Percentiles rank a stretch among this genome's conserved stretches.
These are phyloP conservation scores for Cyanoliseus patagonus DNA, from an alignment of 2,113 vertebrate species.

Conservation along the genomic window DNA sequence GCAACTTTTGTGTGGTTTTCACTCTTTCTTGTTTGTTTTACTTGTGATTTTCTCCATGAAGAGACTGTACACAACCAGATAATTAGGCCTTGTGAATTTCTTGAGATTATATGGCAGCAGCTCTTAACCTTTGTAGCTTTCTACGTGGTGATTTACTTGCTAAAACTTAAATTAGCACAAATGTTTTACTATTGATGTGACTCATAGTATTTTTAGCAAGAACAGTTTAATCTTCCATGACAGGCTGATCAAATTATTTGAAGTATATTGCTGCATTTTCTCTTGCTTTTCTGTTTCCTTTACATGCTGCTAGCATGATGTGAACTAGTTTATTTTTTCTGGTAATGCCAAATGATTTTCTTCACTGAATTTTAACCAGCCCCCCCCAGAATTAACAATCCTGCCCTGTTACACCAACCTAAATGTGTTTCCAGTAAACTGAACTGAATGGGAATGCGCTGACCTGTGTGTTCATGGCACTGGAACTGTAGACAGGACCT, in stretches of 20 bases:
- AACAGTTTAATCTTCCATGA: not conserved
- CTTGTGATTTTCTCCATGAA: not conserved
- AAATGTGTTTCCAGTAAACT: not conserved
- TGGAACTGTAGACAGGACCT: not conserved
- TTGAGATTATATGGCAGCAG: not conserved
- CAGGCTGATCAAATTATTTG: not conserved
- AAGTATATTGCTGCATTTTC: not conserved
- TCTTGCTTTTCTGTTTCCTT: not conserved
- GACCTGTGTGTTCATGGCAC: not conserved
- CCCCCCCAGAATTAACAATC: not conserved
- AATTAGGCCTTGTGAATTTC: conserved; percentile 1
- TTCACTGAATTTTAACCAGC: not conserved
- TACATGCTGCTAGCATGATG: not conserved
- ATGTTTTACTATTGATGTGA: not conserved
- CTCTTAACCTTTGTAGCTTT: not conserved
- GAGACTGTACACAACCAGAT: not conserved
- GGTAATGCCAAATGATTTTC: not conserved
- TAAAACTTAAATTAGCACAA: not conserved
- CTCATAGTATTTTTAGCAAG: not conserved
- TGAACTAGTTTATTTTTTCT: not conserved
- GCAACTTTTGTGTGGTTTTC: not conserved
- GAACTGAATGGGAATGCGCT: not conserved
- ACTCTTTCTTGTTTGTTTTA: not conserved
- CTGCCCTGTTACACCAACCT: not conserved
- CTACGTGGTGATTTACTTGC: not conserved